Percentiles rank a stretch among this genome's conserved stretches.
Evolutionary conservation across 2,888 invertebrate species (phyloP).

Genomic region (Cyclophora albipunctata): DNA sequence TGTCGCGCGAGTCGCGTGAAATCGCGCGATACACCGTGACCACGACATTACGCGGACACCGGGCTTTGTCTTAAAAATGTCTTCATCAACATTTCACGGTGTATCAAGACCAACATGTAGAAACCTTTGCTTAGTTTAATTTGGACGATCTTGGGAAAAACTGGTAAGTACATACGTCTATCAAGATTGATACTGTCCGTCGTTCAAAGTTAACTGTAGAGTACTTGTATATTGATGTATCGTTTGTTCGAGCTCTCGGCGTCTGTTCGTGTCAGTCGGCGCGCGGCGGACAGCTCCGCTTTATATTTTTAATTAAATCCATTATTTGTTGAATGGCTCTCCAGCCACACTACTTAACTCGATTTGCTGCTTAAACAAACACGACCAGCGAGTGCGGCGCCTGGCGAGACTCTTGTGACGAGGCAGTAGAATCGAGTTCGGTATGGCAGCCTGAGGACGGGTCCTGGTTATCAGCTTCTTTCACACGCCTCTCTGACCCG

Average conservation of each 20-base stretch:
- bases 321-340: constrained; percentile 23
- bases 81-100: neutral
- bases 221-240: too few relatives aligned
- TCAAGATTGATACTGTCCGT: too few relatives aligned
- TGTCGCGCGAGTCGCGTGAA: constrained; percentile 6
- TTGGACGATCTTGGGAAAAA: too few relatives aligned
- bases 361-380: constrained; percentile 29
- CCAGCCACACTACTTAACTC: constrained; percentile 21
- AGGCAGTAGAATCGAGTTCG: neutral
- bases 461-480: constrained; percentile 17
- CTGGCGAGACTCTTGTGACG: neutral
- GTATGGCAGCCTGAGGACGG: neutral
- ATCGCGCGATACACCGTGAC: too few relatives aligned
- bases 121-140: too few relatives aligned
- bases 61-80: too few relatives aligned
- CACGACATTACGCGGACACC: too few relatives aligned
- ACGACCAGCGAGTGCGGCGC: constrained; percentile 2
- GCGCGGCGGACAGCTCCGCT: constrained; percentile 7
- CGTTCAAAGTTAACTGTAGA: too few relatives aligned
- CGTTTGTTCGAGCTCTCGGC: too few relatives aligned
- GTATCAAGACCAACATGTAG: too few relatives aligned
- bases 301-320: constrained; percentile 33
- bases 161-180: too few relatives aligned
- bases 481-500: constrained; percentile 33
- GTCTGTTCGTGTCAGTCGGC: too few relatives aligned